Evolutionary conservation across 2,888 invertebrate genomes (phyloP).

Genomic region (Sinelater perroti): DNA sequence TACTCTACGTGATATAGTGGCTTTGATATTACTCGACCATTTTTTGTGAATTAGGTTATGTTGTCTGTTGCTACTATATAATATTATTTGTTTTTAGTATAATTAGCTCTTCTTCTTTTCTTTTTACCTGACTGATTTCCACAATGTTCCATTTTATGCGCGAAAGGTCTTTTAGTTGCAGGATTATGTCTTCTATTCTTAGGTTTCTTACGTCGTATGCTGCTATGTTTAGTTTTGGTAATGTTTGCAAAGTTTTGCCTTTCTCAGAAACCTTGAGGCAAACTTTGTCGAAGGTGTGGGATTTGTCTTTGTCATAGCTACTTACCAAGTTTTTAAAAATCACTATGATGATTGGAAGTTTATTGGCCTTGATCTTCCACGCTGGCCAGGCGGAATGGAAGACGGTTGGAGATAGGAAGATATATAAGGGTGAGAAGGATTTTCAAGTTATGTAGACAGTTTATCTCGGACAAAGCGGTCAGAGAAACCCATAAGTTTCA

Average conservation of each 20-base stretch:
- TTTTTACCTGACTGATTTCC: neutral
- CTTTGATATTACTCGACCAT: no score
- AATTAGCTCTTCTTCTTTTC: neutral
- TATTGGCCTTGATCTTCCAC: slow-evolving; percentile 14
- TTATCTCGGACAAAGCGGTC: neutral
- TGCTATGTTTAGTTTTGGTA: slow-evolving; percentile 5
- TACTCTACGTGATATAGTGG: no score
- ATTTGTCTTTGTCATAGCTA: neutral
- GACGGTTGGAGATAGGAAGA: slow-evolving; percentile 2
- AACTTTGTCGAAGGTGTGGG: slow-evolving; percentile 4
- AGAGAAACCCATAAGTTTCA: slow-evolving; percentile 2
- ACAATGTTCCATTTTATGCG: slow-evolving; percentile 1
- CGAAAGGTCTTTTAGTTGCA: slow-evolving; percentile 1
- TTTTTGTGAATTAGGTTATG: no score
- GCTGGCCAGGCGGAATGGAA: slow-evolving; percentile 8
- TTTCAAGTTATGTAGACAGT: slow-evolving; percentile 1
- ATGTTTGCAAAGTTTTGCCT: neutral
- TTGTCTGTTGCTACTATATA: no score
- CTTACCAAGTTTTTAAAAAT: slow-evolving; percentile 1
- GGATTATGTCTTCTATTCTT: slow-evolving; percentile 6
- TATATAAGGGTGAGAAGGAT: neutral
- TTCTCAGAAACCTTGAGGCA: slow-evolving; percentile 2
- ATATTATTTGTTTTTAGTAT: no score
- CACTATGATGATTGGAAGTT: neutral
- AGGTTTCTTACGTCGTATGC: slow-evolving; percentile 1